These are phyloP conservation scores for Apis cerana DNA, from an alignment of 1,140 invertebrate species.

Conservation along the genomic window DNA sequence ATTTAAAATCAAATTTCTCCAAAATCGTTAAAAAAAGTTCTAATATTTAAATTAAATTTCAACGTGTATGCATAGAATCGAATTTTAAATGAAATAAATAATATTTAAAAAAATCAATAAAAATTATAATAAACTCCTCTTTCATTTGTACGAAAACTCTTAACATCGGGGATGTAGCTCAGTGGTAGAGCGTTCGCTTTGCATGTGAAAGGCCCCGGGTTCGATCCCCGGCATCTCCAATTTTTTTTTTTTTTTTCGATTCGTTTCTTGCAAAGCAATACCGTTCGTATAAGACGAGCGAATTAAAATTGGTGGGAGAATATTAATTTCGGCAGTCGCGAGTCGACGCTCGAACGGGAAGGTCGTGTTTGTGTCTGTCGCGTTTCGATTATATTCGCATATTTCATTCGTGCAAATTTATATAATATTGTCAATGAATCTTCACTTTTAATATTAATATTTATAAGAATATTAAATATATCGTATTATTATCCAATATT, in stretches of 20 bases:
- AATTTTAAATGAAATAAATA: neutral
- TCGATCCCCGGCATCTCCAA: constrained; percentile 87
- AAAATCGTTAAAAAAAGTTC: neutral
- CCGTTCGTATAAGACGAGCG: no score
- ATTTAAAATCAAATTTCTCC: no score
- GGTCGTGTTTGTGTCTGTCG: neutral
- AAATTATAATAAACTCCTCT: neutral
- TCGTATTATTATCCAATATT: no score
- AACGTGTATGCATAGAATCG: neutral
- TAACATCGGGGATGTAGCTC: constrained; percentile 78
- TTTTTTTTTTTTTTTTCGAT: constrained; percentile 66
- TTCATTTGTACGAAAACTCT: neutral
- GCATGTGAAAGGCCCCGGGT: constrained; percentile 88
- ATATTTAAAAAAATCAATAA: constrained; percentile 2
- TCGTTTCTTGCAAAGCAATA: neutral
- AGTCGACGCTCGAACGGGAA: neutral
- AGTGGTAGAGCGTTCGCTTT: constrained; percentile 86
- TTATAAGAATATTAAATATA: no score
- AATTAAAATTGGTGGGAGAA: no score
- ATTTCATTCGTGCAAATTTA: no score
- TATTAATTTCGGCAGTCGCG: neutral
- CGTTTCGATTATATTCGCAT: neutral
- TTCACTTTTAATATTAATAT: no score
- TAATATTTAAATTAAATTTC: neutral
- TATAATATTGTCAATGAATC: no score